Percentiles rank a stretch among this genome's conserved stretches.
These are phyloP conservation scores for Lophotis ruficrista DNA, from an alignment of 2,113 vertebrate species.

Conservation along the genomic window DNA sequence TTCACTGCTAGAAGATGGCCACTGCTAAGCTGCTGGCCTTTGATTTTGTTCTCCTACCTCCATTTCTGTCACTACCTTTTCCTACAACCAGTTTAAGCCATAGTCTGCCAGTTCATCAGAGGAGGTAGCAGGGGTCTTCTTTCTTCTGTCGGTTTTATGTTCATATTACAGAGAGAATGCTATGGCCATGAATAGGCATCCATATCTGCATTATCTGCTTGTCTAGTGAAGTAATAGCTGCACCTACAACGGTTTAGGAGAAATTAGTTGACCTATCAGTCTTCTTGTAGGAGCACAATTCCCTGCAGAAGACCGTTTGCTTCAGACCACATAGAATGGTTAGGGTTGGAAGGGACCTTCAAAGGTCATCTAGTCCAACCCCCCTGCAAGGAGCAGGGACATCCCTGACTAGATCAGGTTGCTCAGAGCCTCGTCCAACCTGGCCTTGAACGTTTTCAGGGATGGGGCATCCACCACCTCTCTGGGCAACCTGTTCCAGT, in stretches of 20 bases:
- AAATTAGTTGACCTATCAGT: neutral
- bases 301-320: neutral
- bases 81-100: neutral
- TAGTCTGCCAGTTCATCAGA: neutral
- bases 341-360: no score
- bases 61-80: neutral
- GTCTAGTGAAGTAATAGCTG: neutral
- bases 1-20: neutral
- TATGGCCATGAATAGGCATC: neutral
- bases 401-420: no score
- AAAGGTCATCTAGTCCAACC: no score
- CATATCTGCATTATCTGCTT: neutral
- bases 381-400: no score
- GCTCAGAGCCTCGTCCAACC: no score
- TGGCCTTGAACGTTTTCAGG: no score
- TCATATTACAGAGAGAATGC: neutral
- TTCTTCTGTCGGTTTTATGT: neutral
- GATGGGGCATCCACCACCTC: no score
- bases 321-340: neutral
- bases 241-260: neutral
- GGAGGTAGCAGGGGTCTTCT: neutral
- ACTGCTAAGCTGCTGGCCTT: neutral
- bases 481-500: no score
- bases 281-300: neutral
- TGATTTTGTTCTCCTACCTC: neutral